Base-by-base conservation (phyloP, 2,797 vertebrate species). In the Decapterus maruadsi region DNA sequence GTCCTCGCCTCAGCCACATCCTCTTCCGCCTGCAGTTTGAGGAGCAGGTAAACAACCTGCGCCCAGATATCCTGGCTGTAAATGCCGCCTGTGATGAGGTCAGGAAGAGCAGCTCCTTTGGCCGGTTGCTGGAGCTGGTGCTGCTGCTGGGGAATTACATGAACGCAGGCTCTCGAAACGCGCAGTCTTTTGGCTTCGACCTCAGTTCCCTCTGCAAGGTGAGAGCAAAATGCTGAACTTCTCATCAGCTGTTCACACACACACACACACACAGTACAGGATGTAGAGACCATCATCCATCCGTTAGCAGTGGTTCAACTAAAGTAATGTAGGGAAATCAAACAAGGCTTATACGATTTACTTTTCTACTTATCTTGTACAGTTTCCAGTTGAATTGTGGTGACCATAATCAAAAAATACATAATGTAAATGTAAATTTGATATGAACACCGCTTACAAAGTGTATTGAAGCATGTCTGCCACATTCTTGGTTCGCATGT, bases 1-100 rank as follows among this genome's bases (percentile, higher is more conserved):
- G 87, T 68, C 97, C 97, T 85, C 96, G 98, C 87, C 96, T 99
- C 87, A 97, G 93, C 94, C 96, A 97, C 91, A 97, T 99, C 94
- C 96, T 99, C 87, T 99, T 99, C 93, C 96, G 96, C 86, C 96
- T 99, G 77, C 98, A 99, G 95, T 98, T 99, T 91, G 98, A 99
- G 83, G 98, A 99, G 91, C 98, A 97, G 93, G 96, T 98, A 86
- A 96, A 95, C 92, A 97, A 96, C 95, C 93, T 99, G 93, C 97
- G 95, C 87, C 97, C 97, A 75, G 97, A 98, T 91, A 98, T 99
- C 93, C 93, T 98, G 95, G 96, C 97, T 81, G 97, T 99, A 88
- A 97, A 95, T 58, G 89, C 96, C 26, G 97, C 97, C 72, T 99
- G 97, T 31, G 96, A 98, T 72, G 97, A 99, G 94, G 95, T 98